Evolutionary conservation across 2,113 vertebrate species (phyloP).

Genomic region (Chloebia gouldiae): DNA sequence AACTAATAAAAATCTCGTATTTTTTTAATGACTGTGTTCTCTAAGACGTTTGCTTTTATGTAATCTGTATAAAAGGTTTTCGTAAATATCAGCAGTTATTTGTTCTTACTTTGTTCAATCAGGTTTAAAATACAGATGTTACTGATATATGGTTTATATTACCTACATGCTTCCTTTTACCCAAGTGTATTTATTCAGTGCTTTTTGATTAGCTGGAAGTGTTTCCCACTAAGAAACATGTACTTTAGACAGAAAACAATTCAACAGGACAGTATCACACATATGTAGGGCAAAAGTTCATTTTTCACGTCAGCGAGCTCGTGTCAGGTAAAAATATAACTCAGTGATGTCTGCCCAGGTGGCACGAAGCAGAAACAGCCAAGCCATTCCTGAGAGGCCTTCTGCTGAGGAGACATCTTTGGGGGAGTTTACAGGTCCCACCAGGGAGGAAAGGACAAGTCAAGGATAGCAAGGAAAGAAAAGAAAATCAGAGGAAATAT

Average conservation of each 20-base stretch:
- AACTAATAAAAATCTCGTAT: background rate
- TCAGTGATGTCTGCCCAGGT: background rate
- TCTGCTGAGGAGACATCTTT: background rate
- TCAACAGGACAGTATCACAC: background rate
- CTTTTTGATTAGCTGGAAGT: background rate
- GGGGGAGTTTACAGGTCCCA: background rate
- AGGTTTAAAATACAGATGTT: background rate
- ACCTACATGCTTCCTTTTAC: background rate
- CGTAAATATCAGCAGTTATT: background rate
- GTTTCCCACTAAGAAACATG: background rate
- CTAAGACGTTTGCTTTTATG: background rate
- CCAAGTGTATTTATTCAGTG: background rate
- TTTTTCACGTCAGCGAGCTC: background rate
- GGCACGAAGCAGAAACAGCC: background rate
- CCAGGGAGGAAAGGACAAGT: background rate
- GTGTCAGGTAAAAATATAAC: constrained; percentile 28
- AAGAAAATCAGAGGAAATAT: background rate
- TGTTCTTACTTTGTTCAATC: background rate
- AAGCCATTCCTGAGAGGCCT: background rate
- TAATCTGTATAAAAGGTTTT: background rate
- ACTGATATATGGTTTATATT: background rate
- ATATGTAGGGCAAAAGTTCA: constrained; percentile 1
- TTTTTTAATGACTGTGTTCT: background rate
- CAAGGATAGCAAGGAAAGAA: background rate
- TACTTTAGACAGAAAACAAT: constrained; percentile 24